phyloP scores from a whole-genome alignment of 1,140 invertebrate genomes.

The Leguminivora glycinivorella region DNA sequence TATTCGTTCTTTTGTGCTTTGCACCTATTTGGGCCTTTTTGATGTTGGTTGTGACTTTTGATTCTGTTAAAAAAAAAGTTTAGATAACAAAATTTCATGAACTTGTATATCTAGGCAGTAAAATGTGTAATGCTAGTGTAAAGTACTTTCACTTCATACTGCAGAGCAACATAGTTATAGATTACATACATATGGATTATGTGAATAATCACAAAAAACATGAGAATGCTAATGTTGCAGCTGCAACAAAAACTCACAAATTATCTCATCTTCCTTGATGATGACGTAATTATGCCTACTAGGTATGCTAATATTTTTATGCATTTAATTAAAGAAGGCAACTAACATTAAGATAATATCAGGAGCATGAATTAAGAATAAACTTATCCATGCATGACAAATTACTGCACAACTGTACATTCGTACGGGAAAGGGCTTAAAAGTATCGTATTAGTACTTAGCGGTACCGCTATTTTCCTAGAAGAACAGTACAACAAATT shows the following conservation, averaged over 20 bases:
- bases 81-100: conserved; percentile 21
- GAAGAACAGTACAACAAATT: not conserved
- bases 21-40: conserved; percentile 54
- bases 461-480: not conserved
- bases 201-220: not conserved
- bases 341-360: not conserved
- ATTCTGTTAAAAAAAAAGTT: conserved; percentile 39
- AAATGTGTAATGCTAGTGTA: not conserved
- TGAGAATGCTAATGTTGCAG: conserved; percentile 12
- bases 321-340: too few species aligned
- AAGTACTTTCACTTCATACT: not conserved
- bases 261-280: not conserved
- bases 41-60: conserved; percentile 38
- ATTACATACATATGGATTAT: conserved; percentile 18
- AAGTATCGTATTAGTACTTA: not conserved
- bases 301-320: not conserved
- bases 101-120: not conserved
- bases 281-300: not conserved
- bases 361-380: not conserved
- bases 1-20: conserved; percentile 42
- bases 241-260: not conserved
- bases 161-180: not conserved
- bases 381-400: not conserved
- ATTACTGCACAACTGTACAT: not conserved
- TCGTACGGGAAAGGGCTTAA: not conserved